These are phyloP conservation scores for Acrocera orbiculus DNA, from an alignment of 2,888 invertebrate species.

Conservation along the genomic window DNA sequence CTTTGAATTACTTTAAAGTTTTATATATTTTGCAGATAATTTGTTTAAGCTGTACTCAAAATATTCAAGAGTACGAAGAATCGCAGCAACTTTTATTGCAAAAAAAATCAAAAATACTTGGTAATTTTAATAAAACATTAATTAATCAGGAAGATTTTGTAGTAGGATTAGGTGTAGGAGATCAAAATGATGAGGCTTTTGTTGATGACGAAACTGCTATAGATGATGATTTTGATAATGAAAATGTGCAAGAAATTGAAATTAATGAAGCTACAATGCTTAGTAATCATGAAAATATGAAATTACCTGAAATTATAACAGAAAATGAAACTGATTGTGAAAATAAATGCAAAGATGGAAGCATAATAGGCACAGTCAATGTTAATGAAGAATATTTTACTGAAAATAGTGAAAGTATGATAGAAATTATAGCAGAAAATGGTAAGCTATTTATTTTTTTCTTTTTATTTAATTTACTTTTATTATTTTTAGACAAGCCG, in stretches of 20 bases:
- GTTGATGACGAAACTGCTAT: constrained; percentile 11
- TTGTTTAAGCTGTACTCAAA: constrained; percentile 50
- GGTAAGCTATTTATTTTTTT: constrained; percentile 4
- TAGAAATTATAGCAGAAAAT: constrained; percentile 11
- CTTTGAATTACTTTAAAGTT: background rate
- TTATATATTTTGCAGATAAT: constrained; percentile 27
- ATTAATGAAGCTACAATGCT: too few species aligned
- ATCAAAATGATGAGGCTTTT: constrained; percentile 14
- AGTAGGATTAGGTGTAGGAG: constrained; percentile 15
- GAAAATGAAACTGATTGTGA: background rate
- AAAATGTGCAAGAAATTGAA: background rate
- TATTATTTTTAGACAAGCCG: background rate
- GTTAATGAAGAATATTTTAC: constrained; percentile 8
- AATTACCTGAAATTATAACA: too few species aligned
- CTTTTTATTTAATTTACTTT: background rate
- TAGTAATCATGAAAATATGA: background rate
- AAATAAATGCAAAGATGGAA: constrained; percentile 1
- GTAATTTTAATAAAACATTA: constrained; percentile 33
- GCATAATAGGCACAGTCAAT: too few species aligned
- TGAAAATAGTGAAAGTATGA: constrained; percentile 10
- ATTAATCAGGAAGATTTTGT: constrained; percentile 17
- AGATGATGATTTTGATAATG: constrained; percentile 10
- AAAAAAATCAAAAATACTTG: constrained; percentile 35
- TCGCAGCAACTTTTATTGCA: constrained; percentile 36
- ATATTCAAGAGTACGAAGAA: constrained; percentile 43